A percentile compares a stretch with the other conserved stretches of the same genome.
Conservation (phyloP, 2,113 vertebrate species). For the Mastomys coucha region DNA sequence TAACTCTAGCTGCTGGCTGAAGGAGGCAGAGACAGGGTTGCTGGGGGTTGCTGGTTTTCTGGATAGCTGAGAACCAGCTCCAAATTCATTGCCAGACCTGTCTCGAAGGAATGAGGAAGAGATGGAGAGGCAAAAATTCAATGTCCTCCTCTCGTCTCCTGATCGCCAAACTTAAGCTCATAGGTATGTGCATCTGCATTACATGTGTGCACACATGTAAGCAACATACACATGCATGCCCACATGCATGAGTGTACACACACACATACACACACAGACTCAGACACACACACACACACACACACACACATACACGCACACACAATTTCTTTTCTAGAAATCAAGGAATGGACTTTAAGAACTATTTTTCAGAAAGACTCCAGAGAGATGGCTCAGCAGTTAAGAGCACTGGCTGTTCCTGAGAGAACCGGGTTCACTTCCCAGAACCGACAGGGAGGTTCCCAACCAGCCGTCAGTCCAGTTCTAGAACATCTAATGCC, state of each 20-base stretch:
- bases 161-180: background rate
- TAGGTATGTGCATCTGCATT: too few relatives aligned
- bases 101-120: background rate
- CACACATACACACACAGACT: background rate
- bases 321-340: background rate
- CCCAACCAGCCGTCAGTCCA: too few relatives aligned
- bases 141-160: background rate
- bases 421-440: background rate
- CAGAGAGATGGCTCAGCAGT: background rate
- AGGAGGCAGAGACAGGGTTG: background rate
- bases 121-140: background rate
- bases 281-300: background rate
- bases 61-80: background rate
- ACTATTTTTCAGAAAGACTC: background rate
- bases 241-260: background rate
- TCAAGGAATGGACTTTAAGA: background rate
- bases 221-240: background rate
- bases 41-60: too few relatives aligned
- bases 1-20: background rate
- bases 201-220: background rate
- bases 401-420: background rate
- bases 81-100: background rate
- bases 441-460: background rate
- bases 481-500: background rate
- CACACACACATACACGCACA: background rate